phyloP scores from a whole-genome alignment of 1,140 invertebrate species.

The Drosophila parvula region DNA sequence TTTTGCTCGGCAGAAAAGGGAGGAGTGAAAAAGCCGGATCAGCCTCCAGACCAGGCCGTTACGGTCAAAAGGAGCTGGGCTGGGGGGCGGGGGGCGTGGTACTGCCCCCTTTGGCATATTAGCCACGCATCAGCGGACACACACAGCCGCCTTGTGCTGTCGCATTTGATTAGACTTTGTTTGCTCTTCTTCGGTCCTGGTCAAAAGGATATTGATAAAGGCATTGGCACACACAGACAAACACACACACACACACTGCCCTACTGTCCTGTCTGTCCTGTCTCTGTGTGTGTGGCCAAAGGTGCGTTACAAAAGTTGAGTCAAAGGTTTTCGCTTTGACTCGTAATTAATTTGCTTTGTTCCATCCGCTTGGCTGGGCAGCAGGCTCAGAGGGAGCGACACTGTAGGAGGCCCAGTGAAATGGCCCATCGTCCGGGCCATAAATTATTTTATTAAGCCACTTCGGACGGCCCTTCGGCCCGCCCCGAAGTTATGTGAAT shows the following conservation, averaged over 20 bases:
- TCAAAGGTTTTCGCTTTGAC: conserved; percentile 79
- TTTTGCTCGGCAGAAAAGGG: conserved; percentile 5
- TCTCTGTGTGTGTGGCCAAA: conserved; percentile 31
- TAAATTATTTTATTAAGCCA: conserved; percentile 83
- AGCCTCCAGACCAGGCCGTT: conserved; percentile 35
- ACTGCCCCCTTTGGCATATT: conserved; percentile 64
- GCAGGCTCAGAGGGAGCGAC: not conserved
- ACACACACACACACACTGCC: not conserved
- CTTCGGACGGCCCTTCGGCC: conserved; percentile 68
- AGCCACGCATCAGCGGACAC: conserved; percentile 69
- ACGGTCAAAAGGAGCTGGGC: conserved; percentile 44
- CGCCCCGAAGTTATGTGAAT: conserved; percentile 77
- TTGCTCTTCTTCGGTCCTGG: conserved; percentile 33
- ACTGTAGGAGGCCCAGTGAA: conserved; percentile 38
- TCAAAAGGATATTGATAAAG: conserved; percentile 81
- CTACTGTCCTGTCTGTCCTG: not conserved
- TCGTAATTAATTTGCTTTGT: conserved; percentile 84
- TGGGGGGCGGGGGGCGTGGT: conserved; percentile 44
- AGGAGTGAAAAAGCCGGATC: conserved; percentile 40
- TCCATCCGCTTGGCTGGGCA: conserved; percentile 68
- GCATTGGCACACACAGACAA: conserved; percentile 48
- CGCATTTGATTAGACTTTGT: conserved; percentile 77
- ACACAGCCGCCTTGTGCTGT: conserved; percentile 46
- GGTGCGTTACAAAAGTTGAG: conserved; percentile 64
- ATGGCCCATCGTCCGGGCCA: conserved; percentile 68